A percentile compares a stretch with the other conserved stretches of the same genome.
Conservation (phyloP, 2,113 vertebrate genomes). For the Lontra canadensis region DNA sequence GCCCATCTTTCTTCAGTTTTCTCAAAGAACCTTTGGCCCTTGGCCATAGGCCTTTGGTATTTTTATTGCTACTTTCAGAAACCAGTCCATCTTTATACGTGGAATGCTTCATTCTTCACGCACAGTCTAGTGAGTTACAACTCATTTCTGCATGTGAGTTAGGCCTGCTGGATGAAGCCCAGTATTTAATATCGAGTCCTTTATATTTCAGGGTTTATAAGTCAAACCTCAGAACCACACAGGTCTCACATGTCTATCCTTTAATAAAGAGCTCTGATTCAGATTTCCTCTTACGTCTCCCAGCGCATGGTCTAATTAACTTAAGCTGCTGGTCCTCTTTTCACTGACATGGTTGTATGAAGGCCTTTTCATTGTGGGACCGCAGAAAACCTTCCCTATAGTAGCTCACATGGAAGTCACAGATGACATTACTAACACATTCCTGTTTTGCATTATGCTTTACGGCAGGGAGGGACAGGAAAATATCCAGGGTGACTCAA, state of each 20-base stretch:
- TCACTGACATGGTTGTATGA: not conserved
- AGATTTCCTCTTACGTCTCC: not conserved
- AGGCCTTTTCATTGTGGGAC: not conserved
- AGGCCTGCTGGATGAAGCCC: not conserved
- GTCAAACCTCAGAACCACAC: not conserved
- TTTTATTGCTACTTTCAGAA: not conserved
- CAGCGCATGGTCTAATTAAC: not conserved
- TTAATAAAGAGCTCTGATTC: not conserved
- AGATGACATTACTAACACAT: not conserved
- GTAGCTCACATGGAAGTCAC: not conserved
- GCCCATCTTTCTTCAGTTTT: not conserved
- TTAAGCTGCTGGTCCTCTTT: not conserved
- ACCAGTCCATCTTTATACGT: not conserved
- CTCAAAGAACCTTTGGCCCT: not conserved
- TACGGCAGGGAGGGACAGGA: conserved; percentile 50
- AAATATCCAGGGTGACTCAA: conserved; percentile 8
- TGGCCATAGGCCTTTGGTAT: not conserved
- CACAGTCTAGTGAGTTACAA: not conserved
- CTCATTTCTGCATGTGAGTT: not conserved
- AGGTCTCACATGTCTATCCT: not conserved
- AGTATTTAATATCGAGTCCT: not conserved
- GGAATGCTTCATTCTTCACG: not conserved
- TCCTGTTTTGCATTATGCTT: not conserved
- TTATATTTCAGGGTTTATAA: not conserved
- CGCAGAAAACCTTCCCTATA: not conserved